Conservation (phyloP, 2,113 vertebrate genomes). For the Tachuris rubrigastra region DNA sequence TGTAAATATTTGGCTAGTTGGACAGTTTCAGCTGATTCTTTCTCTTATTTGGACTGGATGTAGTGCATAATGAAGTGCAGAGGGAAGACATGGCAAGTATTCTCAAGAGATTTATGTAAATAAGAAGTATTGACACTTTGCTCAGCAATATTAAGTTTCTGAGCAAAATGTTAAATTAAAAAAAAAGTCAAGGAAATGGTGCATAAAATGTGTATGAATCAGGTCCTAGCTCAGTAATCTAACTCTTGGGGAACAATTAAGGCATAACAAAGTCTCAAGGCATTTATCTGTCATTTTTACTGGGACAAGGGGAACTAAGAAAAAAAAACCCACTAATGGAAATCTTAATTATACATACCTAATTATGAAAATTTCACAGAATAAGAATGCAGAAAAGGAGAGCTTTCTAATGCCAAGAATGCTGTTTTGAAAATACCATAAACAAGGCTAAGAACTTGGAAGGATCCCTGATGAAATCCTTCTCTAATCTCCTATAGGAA, state of each 20-base stretch:
- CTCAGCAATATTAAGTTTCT: slow-evolving; percentile 2
- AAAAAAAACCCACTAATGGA: slow-evolving; percentile 15
- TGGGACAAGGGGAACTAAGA: slow-evolving; percentile 34
- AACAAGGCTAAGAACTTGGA: not conserved
- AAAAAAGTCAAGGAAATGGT: slow-evolving; percentile 37
- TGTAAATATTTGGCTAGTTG: not conserved
- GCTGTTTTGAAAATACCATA: not conserved
- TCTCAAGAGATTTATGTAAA: slow-evolving; percentile 7
- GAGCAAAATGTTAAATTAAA: slow-evolving; percentile 33
- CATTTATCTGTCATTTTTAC: slow-evolving; percentile 67
- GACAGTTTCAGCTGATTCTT: not conserved
- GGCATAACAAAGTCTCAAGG: slow-evolving; percentile 46
- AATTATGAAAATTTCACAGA: slow-evolving; percentile 57
- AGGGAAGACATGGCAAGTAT: not conserved
- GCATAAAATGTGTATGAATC: slow-evolving; percentile 59
- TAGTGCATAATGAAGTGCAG: slow-evolving; percentile 3
- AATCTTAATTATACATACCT: slow-evolving; percentile 63
- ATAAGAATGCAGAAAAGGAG: not conserved
- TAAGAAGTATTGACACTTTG: slow-evolving; percentile 43
- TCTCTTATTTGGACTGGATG: not conserved
- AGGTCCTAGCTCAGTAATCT: slow-evolving; percentile 46
- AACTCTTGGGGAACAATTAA: slow-evolving; percentile 63
- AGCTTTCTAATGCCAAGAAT: not conserved
- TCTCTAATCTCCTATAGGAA: not conserved
- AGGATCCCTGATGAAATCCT: not conserved